A percentile compares a stretch with the other conserved stretches of the same genome.
Evolutionary conservation across 2,888 invertebrate species (phyloP).

Genomic region (Eupithecia tripunctaria): DNA sequence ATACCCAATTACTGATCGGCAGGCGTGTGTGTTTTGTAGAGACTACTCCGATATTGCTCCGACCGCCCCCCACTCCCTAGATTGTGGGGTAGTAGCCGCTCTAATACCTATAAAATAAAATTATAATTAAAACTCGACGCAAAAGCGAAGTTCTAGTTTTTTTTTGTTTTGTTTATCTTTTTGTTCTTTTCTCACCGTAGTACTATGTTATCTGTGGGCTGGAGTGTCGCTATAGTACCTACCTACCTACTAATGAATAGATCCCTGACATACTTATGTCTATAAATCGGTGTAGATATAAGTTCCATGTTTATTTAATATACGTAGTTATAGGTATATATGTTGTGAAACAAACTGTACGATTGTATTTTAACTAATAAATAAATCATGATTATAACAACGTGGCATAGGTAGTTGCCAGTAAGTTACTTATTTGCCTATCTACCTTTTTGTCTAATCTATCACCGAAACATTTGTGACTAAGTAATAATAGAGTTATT

Average conservation of each 20-base stretch:
- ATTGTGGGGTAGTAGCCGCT: too few species aligned
- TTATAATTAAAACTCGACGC: not conserved
- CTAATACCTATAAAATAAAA: too few species aligned
- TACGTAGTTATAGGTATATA: not conserved
- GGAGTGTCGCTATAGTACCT: not conserved
- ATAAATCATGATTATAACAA: not conserved
- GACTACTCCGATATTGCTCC: too few species aligned
- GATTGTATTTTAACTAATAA: slow-evolving; percentile 6
- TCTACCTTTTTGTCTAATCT: not conserved
- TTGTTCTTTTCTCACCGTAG: too few species aligned
- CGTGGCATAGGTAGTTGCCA: not conserved
- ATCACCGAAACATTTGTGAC: not conserved
- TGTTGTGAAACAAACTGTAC: slow-evolving; percentile 6
- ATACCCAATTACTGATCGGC: too few species aligned
- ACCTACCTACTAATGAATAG: not conserved
- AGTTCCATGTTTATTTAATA: not conserved
- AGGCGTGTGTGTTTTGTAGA: too few species aligned
- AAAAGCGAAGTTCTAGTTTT: not conserved
- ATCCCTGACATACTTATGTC: not conserved
- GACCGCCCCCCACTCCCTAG: too few species aligned
- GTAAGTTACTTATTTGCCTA: not conserved
- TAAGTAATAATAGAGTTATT: too few species aligned
- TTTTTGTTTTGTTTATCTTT: not conserved
- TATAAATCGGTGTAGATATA: not conserved
- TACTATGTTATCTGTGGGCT: too few species aligned